Conservation (phyloP, 2,113 vertebrate genomes). For the Trichechus manatus region DNA sequence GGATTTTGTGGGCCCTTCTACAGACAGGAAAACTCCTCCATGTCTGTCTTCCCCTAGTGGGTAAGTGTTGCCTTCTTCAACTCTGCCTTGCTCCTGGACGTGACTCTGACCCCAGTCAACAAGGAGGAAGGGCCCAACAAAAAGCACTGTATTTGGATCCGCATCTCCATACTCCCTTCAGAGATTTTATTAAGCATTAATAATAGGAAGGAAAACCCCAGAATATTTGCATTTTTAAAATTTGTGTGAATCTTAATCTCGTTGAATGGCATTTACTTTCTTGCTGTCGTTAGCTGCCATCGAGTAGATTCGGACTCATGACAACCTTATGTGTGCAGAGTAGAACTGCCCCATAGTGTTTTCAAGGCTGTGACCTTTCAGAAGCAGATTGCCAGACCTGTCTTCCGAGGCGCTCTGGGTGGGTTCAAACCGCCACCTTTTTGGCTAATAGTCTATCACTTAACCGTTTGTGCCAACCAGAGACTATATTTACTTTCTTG, state of each 20-base stretch:
- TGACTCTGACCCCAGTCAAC: background rate
- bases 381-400: background rate
- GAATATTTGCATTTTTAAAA: slow-evolving; percentile 46
- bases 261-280: slow-evolving; percentile 51
- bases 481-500: slow-evolving; percentile 57
- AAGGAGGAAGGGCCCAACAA: background rate
- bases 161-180: background rate
- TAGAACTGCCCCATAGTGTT: background rate
- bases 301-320: background rate
- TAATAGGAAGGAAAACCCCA: slow-evolving; percentile 51
- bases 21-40: background rate
- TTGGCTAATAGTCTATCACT: background rate
- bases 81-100: background rate
- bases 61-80: background rate
- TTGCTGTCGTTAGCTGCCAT: background rate
- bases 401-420: background rate
- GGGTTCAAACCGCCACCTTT: background rate
- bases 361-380: background rate
- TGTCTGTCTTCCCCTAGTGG: background rate
- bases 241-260: slow-evolving; percentile 26
- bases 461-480: background rate
- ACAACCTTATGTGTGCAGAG: background rate
- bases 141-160: slow-evolving; percentile 12
- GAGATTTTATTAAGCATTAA: slow-evolving; percentile 56
- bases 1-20: background rate